A percentile compares a stretch with the other conserved stretches of the same genome.
phyloP scores from a whole-genome alignment of 1,140 invertebrate species.

The Probaryconus sp. region DNA sequence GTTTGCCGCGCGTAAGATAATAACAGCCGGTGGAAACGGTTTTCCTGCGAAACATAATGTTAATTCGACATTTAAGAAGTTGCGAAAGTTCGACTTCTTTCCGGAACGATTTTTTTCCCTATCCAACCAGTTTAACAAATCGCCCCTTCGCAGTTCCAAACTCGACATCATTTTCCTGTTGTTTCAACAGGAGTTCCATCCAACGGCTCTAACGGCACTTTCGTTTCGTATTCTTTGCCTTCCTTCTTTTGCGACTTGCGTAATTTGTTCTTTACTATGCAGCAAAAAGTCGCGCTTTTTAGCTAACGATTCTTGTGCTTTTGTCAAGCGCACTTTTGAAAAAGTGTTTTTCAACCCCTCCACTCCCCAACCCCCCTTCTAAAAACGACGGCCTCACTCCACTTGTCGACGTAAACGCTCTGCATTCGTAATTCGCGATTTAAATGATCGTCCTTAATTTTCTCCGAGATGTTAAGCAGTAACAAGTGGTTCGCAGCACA shows the following conservation, averaged over 20 bases:
- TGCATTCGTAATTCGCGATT: too few relatives aligned
- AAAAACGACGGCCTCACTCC: too few relatives aligned
- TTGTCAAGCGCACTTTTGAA: too few relatives aligned
- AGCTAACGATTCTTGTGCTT: too few relatives aligned
- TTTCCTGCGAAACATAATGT: slow-evolving; percentile 9
- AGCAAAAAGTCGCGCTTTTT: too few relatives aligned
- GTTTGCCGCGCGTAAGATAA: slow-evolving; percentile 35
- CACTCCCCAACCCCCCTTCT: too few relatives aligned
- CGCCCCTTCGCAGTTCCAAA: slow-evolving; percentile 1
- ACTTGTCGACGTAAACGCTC: too few relatives aligned
- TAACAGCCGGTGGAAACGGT: slow-evolving; percentile 15
- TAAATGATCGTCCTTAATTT: too few relatives aligned
- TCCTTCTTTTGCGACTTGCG: neutral
- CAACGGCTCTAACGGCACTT: neutral
- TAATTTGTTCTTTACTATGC: too few relatives aligned
- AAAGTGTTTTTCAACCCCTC: too few relatives aligned
- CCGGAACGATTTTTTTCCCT: neutral
- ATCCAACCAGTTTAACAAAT: too few relatives aligned
- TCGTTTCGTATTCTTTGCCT: too few relatives aligned
- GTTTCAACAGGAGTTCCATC: neutral
- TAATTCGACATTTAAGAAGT: slow-evolving; percentile 33
- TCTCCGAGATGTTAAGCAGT: slow-evolving; percentile 17
- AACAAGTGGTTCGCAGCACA: slow-evolving; percentile 31
- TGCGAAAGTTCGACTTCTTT: slow-evolving; percentile 14
- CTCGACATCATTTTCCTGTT: slow-evolving; percentile 1